A percentile compares a stretch with the other conserved stretches of the same genome.
These are phyloP conservation scores for Sesia bembeciformis DNA, from an alignment of 2,888 invertebrate species.

Conservation along the genomic window DNA sequence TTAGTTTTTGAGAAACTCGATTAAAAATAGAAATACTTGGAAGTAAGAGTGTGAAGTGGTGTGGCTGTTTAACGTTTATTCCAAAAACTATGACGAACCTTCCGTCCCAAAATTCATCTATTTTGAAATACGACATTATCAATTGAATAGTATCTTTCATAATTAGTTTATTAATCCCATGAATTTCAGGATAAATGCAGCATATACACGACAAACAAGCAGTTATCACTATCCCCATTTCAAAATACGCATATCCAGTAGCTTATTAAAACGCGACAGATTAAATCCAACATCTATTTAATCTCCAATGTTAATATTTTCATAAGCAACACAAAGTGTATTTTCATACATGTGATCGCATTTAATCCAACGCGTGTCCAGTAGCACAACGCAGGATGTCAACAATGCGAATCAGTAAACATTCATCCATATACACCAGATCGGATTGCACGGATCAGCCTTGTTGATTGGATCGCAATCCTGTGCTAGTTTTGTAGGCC, in stretches of 20 bases:
- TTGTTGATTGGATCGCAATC: constrained; percentile 43
- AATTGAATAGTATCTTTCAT: too few relatives aligned
- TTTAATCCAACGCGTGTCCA: neutral
- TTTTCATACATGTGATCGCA: neutral
- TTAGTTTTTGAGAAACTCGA: too few relatives aligned
- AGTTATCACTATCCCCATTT: too few relatives aligned
- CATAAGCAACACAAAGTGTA: neutral
- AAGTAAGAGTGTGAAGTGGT: too few relatives aligned
- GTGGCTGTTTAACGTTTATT: too few relatives aligned
- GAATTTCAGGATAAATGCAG: too few relatives aligned
- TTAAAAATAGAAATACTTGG: too few relatives aligned
- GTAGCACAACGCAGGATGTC: neutral
- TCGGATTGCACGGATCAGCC: constrained; percentile 27
- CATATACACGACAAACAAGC: too few relatives aligned
- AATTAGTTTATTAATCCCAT: too few relatives aligned
- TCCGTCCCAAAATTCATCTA: too few relatives aligned
- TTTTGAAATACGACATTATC: too few relatives aligned
- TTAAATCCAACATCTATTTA: neutral
- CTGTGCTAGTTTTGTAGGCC: constrained; percentile 4
- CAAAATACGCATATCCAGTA: neutral
- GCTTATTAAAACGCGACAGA: neutral
- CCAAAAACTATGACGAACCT: too few relatives aligned
- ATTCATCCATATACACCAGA: neutral
- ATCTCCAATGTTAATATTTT: neutral
- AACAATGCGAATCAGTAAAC: neutral